phyloP scores from a whole-genome alignment of 2,888 invertebrate genomes.

The Ganaspis brasiliensis region DNA sequence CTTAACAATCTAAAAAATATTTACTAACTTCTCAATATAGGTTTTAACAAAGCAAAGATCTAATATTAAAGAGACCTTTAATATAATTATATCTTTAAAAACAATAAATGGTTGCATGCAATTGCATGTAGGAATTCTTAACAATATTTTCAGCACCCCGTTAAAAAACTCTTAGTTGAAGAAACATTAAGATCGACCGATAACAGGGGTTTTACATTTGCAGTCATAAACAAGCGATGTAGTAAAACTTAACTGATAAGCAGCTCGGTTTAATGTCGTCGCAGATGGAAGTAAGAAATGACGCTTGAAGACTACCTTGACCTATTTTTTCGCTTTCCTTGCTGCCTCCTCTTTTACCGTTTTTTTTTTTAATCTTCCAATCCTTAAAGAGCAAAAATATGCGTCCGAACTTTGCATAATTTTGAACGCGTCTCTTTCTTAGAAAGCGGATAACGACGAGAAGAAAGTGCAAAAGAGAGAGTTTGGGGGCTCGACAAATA shows the following conservation, averaged over 20 bases:
- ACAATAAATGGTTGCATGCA: slow-evolving; percentile 11
- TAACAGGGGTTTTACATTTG: not conserved
- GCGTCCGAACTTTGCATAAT: not conserved
- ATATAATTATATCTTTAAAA: not conserved
- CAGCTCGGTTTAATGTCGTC: slow-evolving; percentile 24
- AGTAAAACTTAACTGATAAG: slow-evolving; percentile 38
- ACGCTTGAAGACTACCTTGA: slow-evolving; percentile 21
- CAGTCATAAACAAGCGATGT: slow-evolving; percentile 29
- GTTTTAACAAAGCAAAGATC: not conserved
- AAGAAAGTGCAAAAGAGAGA: slow-evolving; percentile 19
- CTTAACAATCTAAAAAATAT: not conserved
- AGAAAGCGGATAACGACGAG: slow-evolving; percentile 19
- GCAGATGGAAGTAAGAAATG: slow-evolving; percentile 27
- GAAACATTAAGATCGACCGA: slow-evolving; percentile 2
- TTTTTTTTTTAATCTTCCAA: not conserved
- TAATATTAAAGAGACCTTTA: not conserved
- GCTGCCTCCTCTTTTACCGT: not conserved
- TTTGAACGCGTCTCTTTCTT: not conserved
- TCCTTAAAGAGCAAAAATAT: not conserved
- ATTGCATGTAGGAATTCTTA: not conserved
- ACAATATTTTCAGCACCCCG: slow-evolving; percentile 26
- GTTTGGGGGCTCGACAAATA: slow-evolving; percentile 50
- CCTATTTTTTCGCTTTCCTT: slow-evolving; percentile 22
- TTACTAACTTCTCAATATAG: not conserved
- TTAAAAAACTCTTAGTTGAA: slow-evolving; percentile 18